Conservation (phyloP, 2,888 invertebrate genomes). For the Smittia sp. region DNA sequence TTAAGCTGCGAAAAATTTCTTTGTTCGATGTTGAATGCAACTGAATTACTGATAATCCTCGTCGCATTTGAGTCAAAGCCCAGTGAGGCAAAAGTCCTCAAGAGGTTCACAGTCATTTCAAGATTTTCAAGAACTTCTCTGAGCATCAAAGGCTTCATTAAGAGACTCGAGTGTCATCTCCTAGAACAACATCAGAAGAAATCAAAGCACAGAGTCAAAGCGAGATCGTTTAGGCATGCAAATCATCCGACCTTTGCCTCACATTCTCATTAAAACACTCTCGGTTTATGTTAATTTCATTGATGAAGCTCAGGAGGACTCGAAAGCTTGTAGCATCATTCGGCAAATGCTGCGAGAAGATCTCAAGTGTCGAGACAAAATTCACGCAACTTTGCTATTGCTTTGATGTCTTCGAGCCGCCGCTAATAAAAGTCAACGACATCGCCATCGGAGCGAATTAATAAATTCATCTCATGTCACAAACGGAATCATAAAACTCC, state of each 20-base stretch:
- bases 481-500: not conserved
- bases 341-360: too few species aligned
- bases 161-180: too few species aligned
- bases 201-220: too few species aligned
- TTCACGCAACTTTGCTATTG: not conserved
- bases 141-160: too few species aligned
- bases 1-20: not conserved
- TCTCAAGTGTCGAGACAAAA: not conserved
- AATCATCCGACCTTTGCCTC: not conserved
- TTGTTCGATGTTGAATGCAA: not conserved
- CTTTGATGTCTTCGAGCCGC: not conserved
- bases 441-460: not conserved
- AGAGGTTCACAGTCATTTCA: too few species aligned
- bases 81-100: too few species aligned
- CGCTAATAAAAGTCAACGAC: slow-evolving; percentile 8
- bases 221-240: not conserved
- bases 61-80: too few species aligned
- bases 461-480: slow-evolving; percentile 3
- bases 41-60: too few species aligned
- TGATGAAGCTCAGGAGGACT: not conserved
- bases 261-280: not conserved
- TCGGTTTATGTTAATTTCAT: not conserved
- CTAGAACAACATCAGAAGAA: too few species aligned
- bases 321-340: too few species aligned
- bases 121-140: too few species aligned